These are phyloP conservation scores for Pegea sp. DNA, from an alignment of 23 tunicate genomes.

Conservation along the genomic window DNA sequence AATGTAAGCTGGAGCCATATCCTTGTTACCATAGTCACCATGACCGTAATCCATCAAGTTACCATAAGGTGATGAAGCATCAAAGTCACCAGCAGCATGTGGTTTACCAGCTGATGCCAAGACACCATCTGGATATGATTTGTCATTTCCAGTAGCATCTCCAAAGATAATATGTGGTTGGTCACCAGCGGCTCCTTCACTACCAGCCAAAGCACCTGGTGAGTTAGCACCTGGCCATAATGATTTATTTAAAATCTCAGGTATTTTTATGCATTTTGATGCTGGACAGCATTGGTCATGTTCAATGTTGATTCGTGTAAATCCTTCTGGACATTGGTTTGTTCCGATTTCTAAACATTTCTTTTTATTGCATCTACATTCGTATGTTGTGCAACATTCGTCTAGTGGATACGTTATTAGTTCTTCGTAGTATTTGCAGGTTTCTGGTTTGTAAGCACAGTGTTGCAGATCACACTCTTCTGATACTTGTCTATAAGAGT, in stretches of 20 bases:
- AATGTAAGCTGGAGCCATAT: too few species aligned
- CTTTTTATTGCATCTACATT: slow-evolving; percentile 51
- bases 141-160: neutral
- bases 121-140: neutral
- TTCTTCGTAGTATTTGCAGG: slow-evolving; percentile 34
- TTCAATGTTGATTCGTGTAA: slow-evolving; percentile 10
- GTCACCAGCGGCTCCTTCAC: too few species aligned
- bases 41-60: too few species aligned
- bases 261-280: slow-evolving; percentile 30
- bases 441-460: slow-evolving; percentile 33
- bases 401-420: slow-evolving; percentile 31
- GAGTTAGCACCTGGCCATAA: too few species aligned
- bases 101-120: neutral
- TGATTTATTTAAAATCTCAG: too few species aligned
- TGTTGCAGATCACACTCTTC: slow-evolving; percentile 23
- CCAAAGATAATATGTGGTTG: neutral
- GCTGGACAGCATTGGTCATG: slow-evolving; percentile 33
- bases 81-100: neutral
- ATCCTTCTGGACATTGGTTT: slow-evolving; percentile 37
- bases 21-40: too few species aligned
- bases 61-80: too few species aligned
- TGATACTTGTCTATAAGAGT: slow-evolving; percentile 18
- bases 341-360: slow-evolving; percentile 33
- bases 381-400: slow-evolving; percentile 67
- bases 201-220: too few species aligned